A percentile compares a stretch with the other conserved stretches of the same genome.
These are phyloP conservation scores for Gambelia wislizenii DNA, from an alignment of 2,797 vertebrate species.

Conservation along the genomic window DNA sequence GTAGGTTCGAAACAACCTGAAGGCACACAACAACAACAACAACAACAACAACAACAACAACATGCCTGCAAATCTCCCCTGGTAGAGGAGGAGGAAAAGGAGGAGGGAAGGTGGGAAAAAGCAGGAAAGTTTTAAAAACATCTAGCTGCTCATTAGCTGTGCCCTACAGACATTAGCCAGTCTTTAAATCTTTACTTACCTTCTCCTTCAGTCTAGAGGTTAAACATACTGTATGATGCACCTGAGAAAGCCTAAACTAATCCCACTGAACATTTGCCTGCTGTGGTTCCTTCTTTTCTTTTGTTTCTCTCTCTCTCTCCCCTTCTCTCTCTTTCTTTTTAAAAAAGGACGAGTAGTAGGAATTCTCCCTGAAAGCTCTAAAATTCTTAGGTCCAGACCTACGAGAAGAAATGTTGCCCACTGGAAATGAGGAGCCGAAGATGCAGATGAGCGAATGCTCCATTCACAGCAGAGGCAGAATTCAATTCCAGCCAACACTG, in stretches of 20 bases:
- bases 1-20: too few relatives aligned
- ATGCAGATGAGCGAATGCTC: not conserved
- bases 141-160: not conserved
- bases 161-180: not conserved
- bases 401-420: not conserved
- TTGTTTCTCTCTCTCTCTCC: too few relatives aligned
- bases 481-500: not conserved
- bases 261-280: not conserved
- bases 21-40: too few relatives aligned
- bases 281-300: not conserved
- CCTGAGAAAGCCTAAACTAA: not conserved
- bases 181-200: not conserved
- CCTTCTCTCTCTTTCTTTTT: too few relatives aligned
- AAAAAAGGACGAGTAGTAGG: not conserved
- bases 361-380: not conserved
- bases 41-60: too few relatives aligned
- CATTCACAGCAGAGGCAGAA: not conserved
- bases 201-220: not conserved
- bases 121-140: not conserved
- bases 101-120: not conserved
- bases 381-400: too few relatives aligned
- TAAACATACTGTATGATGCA: not conserved
- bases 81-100: not conserved
- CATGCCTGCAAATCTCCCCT: not conserved
- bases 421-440: not conserved